Percentiles rank a stretch among this genome's conserved stretches.
Conservation (phyloP, 1,140 invertebrate genomes). For the Druon quercuslanigerum region DNA sequence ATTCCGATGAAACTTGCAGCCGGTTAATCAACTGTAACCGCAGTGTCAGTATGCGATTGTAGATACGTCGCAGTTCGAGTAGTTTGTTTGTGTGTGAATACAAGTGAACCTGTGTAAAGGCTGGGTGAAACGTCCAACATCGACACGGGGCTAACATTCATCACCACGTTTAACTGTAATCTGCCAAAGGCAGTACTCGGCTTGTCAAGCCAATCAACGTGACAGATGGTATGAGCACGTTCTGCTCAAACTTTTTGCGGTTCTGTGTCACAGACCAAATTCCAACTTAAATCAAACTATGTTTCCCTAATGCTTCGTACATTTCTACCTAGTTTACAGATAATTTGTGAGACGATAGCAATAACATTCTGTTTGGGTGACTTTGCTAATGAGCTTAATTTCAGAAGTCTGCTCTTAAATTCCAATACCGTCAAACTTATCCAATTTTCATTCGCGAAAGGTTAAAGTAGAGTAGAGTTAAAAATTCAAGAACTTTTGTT, state of each 20-base stretch:
- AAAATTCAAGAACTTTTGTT: too few relatives aligned
- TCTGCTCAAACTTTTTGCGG: conserved; percentile 50
- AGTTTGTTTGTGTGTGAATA: conserved; percentile 4
- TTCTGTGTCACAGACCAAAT: conserved; percentile 32
- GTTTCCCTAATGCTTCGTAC: neutral
- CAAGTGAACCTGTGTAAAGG: conserved; percentile 3
- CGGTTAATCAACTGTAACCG: conserved; percentile 29
- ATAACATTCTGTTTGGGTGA: conserved; percentile 5
- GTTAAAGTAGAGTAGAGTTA: too few relatives aligned
- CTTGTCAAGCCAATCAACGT: conserved; percentile 52
- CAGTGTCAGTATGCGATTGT: conserved; percentile 23
- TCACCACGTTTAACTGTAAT: conserved; percentile 43
- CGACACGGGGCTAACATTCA: conserved; percentile 49
- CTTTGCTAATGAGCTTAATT: neutral
- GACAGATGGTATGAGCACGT: conserved; percentile 53
- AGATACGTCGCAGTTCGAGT: conserved; percentile 30
- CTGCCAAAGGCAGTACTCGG: conserved; percentile 53
- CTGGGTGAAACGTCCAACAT: conserved; percentile 31
- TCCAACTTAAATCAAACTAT: conserved; percentile 27
- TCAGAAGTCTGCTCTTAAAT: neutral
- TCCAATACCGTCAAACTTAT: neutral
- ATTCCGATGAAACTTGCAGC: conserved; percentile 26
- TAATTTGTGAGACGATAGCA: neutral
- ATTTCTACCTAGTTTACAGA: conserved; percentile 19
- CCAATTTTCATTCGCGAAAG: too few relatives aligned